A percentile compares a stretch with the other conserved stretches of the same genome.
These are phyloP conservation scores for Drosophila nigricruria DNA, from an alignment of 2,888 invertebrate species.

Conservation along the genomic window DNA sequence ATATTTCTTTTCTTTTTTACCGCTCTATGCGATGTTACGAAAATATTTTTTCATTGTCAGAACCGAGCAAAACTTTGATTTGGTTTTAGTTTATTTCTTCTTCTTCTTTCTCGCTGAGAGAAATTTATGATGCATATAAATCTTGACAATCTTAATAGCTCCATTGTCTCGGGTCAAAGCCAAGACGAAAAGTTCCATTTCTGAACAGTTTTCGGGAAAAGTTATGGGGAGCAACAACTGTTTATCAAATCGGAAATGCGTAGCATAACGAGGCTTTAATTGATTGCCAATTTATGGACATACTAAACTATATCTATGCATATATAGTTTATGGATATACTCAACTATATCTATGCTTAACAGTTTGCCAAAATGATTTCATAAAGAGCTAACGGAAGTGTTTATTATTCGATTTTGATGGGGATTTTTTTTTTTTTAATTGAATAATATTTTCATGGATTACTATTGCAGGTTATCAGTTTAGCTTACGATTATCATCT, in stretches of 20 bases:
- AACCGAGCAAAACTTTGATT: conserved; percentile 27
- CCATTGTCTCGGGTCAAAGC: conserved; percentile 50
- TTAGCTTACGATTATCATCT: neutral
- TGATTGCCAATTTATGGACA: neutral
- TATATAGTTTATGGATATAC: neutral
- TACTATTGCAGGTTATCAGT: neutral
- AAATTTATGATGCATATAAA: conserved; percentile 70
- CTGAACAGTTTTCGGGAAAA: conserved; percentile 32
- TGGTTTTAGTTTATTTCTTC: neutral
- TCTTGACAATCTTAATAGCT: conserved; percentile 39
- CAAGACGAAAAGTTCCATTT: conserved; percentile 25
- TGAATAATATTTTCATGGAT: neutral
- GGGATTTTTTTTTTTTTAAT: neutral
- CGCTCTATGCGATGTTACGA: conserved; percentile 2
- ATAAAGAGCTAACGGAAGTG: neutral
- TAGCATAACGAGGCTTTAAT: neutral
- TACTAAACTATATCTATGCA: neutral
- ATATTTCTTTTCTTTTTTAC: conserved; percentile 1
- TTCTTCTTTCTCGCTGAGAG: conserved; percentile 40
- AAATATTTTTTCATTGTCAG: conserved; percentile 57
- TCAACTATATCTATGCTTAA: neutral
- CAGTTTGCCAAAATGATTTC: neutral
- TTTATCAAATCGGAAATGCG: neutral
- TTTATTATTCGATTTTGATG: neutral
- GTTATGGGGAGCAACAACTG: neutral